phyloP scores from a whole-genome alignment of 1,140 invertebrate species.

The Drosophila novamexicana region DNA sequence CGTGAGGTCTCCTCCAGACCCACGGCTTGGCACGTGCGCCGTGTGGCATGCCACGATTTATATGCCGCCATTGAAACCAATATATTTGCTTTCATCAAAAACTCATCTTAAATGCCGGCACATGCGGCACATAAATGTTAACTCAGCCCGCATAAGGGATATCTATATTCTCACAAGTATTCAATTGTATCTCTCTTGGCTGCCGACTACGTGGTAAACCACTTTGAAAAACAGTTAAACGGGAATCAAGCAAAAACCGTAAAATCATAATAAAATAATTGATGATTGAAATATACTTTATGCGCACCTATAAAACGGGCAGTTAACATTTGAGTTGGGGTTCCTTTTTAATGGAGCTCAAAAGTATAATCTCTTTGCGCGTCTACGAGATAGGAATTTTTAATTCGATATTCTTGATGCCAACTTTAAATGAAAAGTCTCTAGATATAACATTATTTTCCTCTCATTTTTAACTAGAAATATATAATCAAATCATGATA shows the following conservation, averaged over 20 bases:
- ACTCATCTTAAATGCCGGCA: conserved; percentile 76
- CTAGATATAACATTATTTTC: too few relatives aligned
- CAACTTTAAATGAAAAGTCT: too few relatives aligned
- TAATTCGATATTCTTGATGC: too few relatives aligned
- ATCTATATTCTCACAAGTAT: conserved; percentile 19
- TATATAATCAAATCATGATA: too few relatives aligned
- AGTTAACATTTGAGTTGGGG: neutral
- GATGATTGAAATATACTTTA: conserved; percentile 9
- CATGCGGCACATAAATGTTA: conserved; percentile 68
- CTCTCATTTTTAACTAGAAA: too few relatives aligned
- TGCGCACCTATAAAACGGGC: neutral
- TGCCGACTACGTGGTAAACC: conserved; percentile 4
- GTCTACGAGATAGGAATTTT: too few relatives aligned
- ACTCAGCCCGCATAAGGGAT: neutral
- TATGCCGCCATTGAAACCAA: conserved; percentile 43
- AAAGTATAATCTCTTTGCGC: too few relatives aligned
- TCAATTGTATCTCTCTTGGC: conserved; percentile 54
- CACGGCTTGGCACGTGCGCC: conserved; percentile 48
- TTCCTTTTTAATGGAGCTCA: neutral
- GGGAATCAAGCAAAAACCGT: conserved; percentile 24
- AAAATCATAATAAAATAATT: conserved; percentile 43
- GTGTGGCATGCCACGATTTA: conserved; percentile 58
- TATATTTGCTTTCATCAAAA: conserved; percentile 70
- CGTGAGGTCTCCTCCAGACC: conserved; percentile 1
- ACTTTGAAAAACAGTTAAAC: conserved; percentile 39